These are phyloP conservation scores for Lontra canadensis DNA, from an alignment of 2,113 vertebrate species.

Conservation along the genomic window DNA sequence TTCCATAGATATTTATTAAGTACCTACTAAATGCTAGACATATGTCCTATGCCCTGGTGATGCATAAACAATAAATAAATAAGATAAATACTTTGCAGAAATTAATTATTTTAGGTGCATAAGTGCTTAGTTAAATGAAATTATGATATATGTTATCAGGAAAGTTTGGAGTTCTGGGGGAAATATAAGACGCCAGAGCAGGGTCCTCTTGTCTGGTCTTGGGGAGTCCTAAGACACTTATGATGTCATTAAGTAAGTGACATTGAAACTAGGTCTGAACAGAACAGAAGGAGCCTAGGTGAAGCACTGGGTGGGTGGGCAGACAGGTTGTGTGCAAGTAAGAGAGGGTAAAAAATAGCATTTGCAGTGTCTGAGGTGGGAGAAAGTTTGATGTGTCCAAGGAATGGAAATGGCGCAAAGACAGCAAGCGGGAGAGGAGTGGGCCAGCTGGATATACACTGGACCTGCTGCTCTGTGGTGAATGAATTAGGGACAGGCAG, in stretches of 20 bases:
- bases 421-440: fast-evolving
- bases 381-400: neutral
- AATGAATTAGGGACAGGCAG: neutral
- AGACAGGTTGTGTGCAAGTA: neutral
- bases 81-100: neutral
- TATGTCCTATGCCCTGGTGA: neutral
- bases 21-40: neutral
- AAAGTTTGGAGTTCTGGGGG: neutral
- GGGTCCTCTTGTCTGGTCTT: neutral
- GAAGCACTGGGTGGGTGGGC: neutral
- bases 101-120: neutral
- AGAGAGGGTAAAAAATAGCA: neutral
- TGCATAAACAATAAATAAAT: neutral
- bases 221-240: neutral
- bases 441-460: too few species aligned
- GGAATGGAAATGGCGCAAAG: neutral
- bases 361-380: neutral
- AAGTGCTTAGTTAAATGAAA: neutral
- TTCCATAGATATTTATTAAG: neutral
- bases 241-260: neutral
- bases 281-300: neutral
- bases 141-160: neutral
- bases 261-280: neutral
- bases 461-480: neutral
- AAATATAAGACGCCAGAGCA: neutral